These are phyloP conservation scores for Calyptomena viridis DNA, from an alignment of 2,113 vertebrate genomes.

Conservation along the genomic window DNA sequence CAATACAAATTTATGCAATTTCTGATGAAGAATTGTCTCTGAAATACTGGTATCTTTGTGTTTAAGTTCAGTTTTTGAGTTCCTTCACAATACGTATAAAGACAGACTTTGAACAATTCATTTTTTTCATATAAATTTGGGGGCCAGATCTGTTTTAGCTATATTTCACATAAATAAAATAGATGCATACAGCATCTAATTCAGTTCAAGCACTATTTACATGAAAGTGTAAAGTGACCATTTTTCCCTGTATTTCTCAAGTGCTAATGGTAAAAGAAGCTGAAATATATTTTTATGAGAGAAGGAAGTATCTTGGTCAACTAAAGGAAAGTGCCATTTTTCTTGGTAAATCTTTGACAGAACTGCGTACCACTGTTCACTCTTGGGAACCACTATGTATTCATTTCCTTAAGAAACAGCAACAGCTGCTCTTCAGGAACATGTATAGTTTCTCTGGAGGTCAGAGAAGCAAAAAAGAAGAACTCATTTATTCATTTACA, in stretches of 20 bases:
- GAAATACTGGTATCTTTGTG: neutral
- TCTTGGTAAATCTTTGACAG: neutral
- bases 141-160: neutral
- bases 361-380: neutral
- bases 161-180: neutral
- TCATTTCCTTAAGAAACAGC: neutral
- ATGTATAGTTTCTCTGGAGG: neutral
- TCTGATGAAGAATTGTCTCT: neutral
- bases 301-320: neutral
- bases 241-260: neutral
- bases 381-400: neutral
- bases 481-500: neutral
- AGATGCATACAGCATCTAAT: neutral
- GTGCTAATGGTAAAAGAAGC: neutral
- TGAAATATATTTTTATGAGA: neutral
- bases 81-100: neutral
- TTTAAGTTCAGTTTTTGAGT: neutral
- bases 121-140: neutral
- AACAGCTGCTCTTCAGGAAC: neutral
- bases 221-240: rapidly evolving
- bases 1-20: conserved; percentile 23
- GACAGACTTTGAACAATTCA: neutral
- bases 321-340: neutral
- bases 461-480: neutral
- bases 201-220: neutral